These are phyloP conservation scores for Diaprepes abbreviatus DNA, from an alignment of 2,888 invertebrate species.

Conservation along the genomic window DNA sequence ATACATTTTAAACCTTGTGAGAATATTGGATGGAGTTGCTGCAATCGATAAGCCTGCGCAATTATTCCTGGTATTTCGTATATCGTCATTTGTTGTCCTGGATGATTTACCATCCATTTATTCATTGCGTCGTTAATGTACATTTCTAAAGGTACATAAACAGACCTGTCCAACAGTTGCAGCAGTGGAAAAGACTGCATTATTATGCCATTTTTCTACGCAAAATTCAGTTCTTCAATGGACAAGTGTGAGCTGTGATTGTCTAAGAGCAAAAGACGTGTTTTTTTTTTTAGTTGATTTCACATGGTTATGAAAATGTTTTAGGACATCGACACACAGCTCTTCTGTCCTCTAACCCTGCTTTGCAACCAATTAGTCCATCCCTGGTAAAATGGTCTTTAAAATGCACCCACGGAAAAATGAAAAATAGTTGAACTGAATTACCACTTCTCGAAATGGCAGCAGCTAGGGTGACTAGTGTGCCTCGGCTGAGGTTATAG, in stretches of 20 bases:
- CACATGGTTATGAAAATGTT: neutral
- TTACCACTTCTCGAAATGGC: too few species aligned
- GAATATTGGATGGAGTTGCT: neutral
- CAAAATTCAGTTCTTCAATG: slow-evolving; percentile 1
- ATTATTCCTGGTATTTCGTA: too few species aligned
- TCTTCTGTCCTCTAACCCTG: neutral
- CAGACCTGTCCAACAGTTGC: slow-evolving; percentile 6
- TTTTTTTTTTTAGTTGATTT: neutral
- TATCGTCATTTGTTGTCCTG: neutral
- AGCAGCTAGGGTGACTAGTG: too few species aligned
- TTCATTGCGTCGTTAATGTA: neutral
- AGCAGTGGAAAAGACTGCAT: slow-evolving; percentile 15
- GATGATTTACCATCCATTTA: neutral
- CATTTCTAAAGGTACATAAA: neutral
- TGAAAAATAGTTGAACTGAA: too few species aligned
- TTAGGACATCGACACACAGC: neutral
- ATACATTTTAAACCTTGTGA: neutral
- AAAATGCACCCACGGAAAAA: neutral
- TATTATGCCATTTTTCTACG: neutral
- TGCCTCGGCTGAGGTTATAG: too few species aligned
- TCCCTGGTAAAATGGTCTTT: neutral
- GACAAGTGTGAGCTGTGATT: slow-evolving; percentile 6
- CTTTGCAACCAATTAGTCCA: slow-evolving; percentile 7
- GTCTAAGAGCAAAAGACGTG: neutral
- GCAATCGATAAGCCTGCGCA: neutral